Evolutionary conservation across 2,113 vertebrate species (phyloP), one percentile per base, ranked within the genome.

Genomic region (Hiodon alosoides): DNA sequence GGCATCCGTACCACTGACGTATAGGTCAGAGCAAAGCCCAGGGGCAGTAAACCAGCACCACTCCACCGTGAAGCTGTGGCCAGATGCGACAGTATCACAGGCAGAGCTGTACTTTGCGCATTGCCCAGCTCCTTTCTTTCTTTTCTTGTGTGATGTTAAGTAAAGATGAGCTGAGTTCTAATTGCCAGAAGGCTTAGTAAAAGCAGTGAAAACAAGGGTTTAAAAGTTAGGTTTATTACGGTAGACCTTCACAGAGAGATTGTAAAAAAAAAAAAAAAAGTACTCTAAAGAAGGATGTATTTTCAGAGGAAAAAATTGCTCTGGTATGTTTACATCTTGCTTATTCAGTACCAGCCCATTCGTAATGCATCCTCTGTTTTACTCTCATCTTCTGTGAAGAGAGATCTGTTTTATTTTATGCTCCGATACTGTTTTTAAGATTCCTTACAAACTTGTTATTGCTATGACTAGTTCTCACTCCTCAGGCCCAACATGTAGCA

Each of bases 1-100:
- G 5, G 85, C 78, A 86, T 93, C 73, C 91, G 90, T 77, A 91
- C 90, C 81, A 90, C 91, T 14, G 90, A 93, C 17, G 89, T 93
- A 50, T 92, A 89, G 71, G 71, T 48, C 7, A 8, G 62, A 52
- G 52, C 46, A 71, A 50, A 53, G 50, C 50, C 50, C 14, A 16
- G 60, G 48, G 3, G 14, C 14, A 14, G 4, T 62, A 50, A 58
- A 13, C 64, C 53, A 17, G 64, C 6, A 4, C 50, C 62, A 4
- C 11, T 16, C 13, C 46, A 50, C n/a, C 3, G 17, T 58, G 31
- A 16, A 31, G 31, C 31, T 31, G 31, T 31, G 31, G 31, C 31
- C 31, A 31, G 31, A 31, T 31, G 31, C 31, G 31, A 31, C 31
- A 31, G 31, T 2, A 31, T 31, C 31, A 31, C 31, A 31, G 31